These are phyloP conservation scores for Volucella bombylans DNA, from an alignment of 2,888 invertebrate species.

Conservation along the genomic window DNA sequence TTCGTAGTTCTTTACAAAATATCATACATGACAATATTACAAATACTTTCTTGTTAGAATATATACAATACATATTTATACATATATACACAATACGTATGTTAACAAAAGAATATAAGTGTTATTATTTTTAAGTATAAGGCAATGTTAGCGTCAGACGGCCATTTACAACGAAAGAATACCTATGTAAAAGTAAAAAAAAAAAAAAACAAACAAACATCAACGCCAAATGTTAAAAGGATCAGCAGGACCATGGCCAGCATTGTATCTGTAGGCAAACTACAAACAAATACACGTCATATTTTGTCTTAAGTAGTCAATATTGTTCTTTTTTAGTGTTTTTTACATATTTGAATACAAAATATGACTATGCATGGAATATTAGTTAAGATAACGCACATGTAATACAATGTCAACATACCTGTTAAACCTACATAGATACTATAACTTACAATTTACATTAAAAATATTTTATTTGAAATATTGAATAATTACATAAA, in stretches of 20 bases:
- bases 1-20: conserved; percentile 58
- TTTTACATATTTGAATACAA: conserved; percentile 18
- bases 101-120: conserved; percentile 48
- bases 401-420: too few relatives aligned
- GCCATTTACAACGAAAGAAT: conserved; percentile 71
- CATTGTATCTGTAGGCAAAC: conserved; percentile 23
- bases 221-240: neutral
- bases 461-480: conserved; percentile 24
- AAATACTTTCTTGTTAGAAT: conserved; percentile 65
- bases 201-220: conserved; percentile 1
- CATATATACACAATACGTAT: conserved; percentile 53
- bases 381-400: too few relatives aligned
- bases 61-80: conserved; percentile 56
- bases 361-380: too few relatives aligned
- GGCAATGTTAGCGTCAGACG: conserved; percentile 28
- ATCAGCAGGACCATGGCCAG: conserved; percentile 59
- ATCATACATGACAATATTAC: conserved; percentile 71
- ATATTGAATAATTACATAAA: conserved; percentile 11
- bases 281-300: conserved; percentile 30
- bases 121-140: conserved; percentile 53
- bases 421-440: conserved; percentile 13
- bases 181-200: conserved; percentile 37
- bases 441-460: conserved; percentile 22
- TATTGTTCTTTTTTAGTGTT: neutral
- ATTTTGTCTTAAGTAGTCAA: conserved; percentile 7